A percentile compares a stretch with the other conserved stretches of the same genome.
phyloP scores from a whole-genome alignment of 2,113 vertebrate genomes.

The Dicrurus megarhynchus region DNA sequence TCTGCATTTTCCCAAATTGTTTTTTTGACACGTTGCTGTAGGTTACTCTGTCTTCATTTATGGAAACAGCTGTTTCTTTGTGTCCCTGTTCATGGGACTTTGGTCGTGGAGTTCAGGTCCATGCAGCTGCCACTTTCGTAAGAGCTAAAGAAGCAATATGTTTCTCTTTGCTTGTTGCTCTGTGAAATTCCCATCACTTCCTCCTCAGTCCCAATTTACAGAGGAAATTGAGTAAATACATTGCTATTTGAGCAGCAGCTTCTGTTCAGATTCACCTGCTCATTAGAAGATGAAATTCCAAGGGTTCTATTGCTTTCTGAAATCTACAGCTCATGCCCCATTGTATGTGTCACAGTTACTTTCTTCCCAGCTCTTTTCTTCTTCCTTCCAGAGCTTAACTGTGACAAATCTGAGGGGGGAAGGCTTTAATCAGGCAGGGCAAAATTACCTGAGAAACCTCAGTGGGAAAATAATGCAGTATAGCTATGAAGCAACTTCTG shows the following conservation, averaged over 20 bases:
- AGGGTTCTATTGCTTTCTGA: background rate
- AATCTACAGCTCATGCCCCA: rapidly evolving
- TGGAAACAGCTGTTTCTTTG: background rate
- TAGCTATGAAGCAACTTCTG: background rate
- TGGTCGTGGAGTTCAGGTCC: background rate
- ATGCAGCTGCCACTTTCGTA: background rate
- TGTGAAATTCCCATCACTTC: background rate
- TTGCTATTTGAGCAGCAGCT: background rate
- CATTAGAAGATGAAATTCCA: background rate
- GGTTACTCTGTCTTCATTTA: background rate
- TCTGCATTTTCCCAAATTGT: background rate
- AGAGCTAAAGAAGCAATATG: background rate
- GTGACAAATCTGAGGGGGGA: background rate
- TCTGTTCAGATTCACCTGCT: background rate
- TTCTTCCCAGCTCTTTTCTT: background rate
- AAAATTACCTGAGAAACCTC: background rate
- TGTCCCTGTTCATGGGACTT: background rate
- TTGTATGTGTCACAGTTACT: background rate
- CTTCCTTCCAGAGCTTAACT: background rate
- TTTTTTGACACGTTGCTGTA: background rate
- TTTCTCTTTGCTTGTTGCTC: background rate
- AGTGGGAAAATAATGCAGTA: background rate
- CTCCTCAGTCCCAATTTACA: background rate
- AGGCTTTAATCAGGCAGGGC: background rate
- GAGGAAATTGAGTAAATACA: background rate